Base-by-base conservation (phyloP, 2,888 invertebrate species). In the Strigamia transsilvanica region DNA sequence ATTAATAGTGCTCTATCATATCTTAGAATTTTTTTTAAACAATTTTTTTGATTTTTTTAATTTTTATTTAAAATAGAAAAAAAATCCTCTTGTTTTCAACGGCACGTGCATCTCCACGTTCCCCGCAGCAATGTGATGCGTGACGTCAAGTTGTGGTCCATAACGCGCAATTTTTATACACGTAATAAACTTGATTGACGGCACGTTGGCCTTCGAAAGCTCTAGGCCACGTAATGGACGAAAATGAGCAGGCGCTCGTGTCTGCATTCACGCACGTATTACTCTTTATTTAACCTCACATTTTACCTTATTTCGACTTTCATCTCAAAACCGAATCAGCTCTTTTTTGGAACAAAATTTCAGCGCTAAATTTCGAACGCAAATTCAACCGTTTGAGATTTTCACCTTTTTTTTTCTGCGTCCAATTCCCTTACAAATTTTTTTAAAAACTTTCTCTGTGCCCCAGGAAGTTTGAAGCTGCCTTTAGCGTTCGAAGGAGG, bases 171-270 rank as follows among this genome's bases (percentile, higher is more conserved):
- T 23, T 61, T 61, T 61, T 21, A 61, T 61, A 23, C 61, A 61
- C 61, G 61, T 61, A 23, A 61, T 61, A 61, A 61, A 61, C 61
- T 23, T 61, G 61, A 61, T 61, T 61, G 61, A 61, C 61, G 61
- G 61, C 61, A 61, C 21, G 61, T 61, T 61, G 61, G 61, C 61
- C 61, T 61, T 61, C 61, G 21, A 61, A 61, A 61, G 23, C 61
- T 61, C 23, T 61, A 21, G 7, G 21, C 61, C 61, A 61, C 61
- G 23, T 61, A 61, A 61, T 61, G 12, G 61, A 21, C 61, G 23
- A 61, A 61, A 61, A 61, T 61, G 61, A 61, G 21, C 21, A 13
- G 12, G 61, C 61, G 61, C 61, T 61, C 61, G 61, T 61, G 61
- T 61, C 61, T 61, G 61, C 61, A 23, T 61, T 61, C 61, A 7